Evolutionary conservation across 2,113 vertebrate species (phyloP), one percentile per base, ranked within the genome.

Genomic region (Nyctibius bracteatus): DNA sequence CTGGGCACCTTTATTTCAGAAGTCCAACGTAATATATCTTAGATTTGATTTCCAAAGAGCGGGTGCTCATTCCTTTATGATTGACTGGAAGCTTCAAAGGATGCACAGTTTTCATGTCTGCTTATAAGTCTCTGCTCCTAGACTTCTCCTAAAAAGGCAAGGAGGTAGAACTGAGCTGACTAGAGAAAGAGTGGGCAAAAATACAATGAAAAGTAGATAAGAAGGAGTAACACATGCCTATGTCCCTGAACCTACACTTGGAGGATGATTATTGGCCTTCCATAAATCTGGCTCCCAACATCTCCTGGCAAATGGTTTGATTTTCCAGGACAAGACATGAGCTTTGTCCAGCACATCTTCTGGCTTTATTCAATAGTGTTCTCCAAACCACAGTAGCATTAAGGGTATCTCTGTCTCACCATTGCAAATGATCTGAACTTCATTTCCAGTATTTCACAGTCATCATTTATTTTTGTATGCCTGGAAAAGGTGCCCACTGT

Each of bases 291-390:
- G 16, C 31, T 70, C 23, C 43, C 49, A 27, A 14, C 8, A 4
- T 37, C 25, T 57, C 44, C 63, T 16, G 44, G 54, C 18, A 61
- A 46, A 72, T 5, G 12, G 27, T 6, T 41, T n/a, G 20, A 5
- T 67, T 91, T 94, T 92, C 80, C 86, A n/a, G 67, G 61, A 91
- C 93, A 81, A 94, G 14, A 9, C 39, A 2, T 17, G 20, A 67
- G 10, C 12, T 85, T 72, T 84, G 15, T 51, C 81, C 70, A 8
- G 1, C 43, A 44, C 14, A 39, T 58, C 86, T 70, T 43, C 27
- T 88, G 87, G 67, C 62, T 79, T 72, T 43, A 18, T 55, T 51
- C 51, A 51, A 25, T 18, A 28, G 17, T 10, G 14, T 54, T 73
- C 33, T 81, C 65, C 85, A 93, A 86, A 90, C 93, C 91, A 65